Conservation (phyloP, 2,113 vertebrate genomes). For the Notiomystis cincta region DNA sequence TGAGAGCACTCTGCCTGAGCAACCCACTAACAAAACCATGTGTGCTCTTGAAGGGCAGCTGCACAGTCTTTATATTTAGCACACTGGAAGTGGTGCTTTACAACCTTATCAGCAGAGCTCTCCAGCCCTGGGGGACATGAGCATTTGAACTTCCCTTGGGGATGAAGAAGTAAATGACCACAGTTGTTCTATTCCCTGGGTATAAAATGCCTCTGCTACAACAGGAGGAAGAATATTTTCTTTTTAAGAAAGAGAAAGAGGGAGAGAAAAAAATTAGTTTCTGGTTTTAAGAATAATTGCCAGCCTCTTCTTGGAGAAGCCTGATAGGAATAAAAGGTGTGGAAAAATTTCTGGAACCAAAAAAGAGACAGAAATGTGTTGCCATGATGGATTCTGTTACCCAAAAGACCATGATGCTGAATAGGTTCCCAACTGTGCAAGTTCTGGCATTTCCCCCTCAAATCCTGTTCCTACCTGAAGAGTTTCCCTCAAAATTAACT, state of each 20-base stretch:
- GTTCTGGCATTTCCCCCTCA: neutral
- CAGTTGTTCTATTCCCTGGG: neutral
- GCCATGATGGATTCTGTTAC: neutral
- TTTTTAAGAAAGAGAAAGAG: neutral
- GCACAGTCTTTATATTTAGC: neutral
- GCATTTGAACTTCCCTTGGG: neutral
- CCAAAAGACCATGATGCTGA: neutral
- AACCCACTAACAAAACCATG: fast-evolving
- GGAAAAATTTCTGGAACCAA: neutral
- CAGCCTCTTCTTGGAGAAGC: neutral
- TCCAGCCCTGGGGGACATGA: neutral
- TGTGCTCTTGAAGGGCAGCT: neutral
- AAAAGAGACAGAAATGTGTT: neutral
- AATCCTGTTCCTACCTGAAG: neutral
- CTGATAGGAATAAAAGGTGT: neutral
- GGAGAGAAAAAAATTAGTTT: neutral
- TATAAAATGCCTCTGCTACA: neutral
- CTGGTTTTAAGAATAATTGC: neutral
- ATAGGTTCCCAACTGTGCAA: neutral
- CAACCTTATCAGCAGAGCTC: neutral
- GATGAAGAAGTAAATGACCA: neutral
- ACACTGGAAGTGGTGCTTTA: neutral
- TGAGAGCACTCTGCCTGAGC: neutral
- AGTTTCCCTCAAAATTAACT: neutral
- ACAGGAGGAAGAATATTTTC: neutral